Conservation (phyloP, 2,113 vertebrate genomes). For the Calidris pugnax region DNA sequence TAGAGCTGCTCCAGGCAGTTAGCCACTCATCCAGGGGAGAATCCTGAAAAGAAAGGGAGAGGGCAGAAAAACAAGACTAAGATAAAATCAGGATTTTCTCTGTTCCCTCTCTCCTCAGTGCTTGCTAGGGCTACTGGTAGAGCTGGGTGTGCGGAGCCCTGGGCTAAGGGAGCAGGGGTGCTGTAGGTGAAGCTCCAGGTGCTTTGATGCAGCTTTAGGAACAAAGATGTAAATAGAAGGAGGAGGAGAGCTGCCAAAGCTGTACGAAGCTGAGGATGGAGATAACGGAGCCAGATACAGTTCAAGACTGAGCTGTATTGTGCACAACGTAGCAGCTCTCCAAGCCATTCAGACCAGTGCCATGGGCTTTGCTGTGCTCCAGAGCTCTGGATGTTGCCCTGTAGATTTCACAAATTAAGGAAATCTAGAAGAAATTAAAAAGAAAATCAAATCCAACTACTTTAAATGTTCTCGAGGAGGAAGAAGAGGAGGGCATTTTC, state of each 20-base stretch:
- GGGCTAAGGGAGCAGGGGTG: background rate
- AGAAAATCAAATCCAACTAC: background rate
- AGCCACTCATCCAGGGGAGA: background rate
- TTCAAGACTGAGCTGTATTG: background rate
- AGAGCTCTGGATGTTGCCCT: background rate
- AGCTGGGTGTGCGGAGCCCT: background rate
- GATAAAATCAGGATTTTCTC: background rate
- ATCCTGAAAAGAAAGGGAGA: background rate
- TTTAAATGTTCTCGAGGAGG: background rate
- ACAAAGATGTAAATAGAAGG: background rate
- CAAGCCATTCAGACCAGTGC: background rate
- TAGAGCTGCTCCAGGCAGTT: background rate
- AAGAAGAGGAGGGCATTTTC: background rate
- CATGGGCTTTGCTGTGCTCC: background rate
- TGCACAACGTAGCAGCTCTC: background rate
- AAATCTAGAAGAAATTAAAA: background rate
- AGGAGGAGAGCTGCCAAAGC: background rate
- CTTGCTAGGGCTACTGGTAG: background rate
- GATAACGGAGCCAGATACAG: background rate
- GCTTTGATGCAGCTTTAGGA: background rate
- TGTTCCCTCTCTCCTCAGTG: background rate
- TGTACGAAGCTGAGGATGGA: background rate
- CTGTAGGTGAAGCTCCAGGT: background rate
- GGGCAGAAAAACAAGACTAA: fast-evolving
- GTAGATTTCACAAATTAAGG: background rate